Evolutionary conservation across 2,888 invertebrate genomes (phyloP).

Genomic region (Onthophagus sagittarius): DNA sequence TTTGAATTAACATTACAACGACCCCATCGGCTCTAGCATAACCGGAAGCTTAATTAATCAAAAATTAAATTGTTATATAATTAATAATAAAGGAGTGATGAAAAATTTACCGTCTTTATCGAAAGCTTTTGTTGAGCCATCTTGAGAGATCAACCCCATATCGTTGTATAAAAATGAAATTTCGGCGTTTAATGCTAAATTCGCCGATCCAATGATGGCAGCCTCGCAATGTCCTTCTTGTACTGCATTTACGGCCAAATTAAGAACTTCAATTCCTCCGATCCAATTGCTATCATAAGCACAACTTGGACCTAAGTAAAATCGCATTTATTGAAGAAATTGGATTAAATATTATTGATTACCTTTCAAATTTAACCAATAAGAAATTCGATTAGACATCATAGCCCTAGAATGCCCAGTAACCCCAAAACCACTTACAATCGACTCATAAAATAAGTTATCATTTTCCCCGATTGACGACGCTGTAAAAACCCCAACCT

Average conservation of each 20-base stretch:
- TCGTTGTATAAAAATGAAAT: constrained; percentile 60
- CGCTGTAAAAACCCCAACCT: constrained; percentile 48
- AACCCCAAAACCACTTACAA: constrained; percentile 59
- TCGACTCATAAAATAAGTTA: constrained; percentile 51
- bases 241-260: constrained; percentile 68
- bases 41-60: constrained; percentile 61
- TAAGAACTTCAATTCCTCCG: constrained; percentile 64
- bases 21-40: constrained; percentile 83
- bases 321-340: too few relatives aligned
- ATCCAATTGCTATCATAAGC: constrained; percentile 65
- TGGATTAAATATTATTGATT: background rate
- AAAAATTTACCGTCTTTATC: constrained; percentile 55
- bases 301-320: constrained; percentile 54
- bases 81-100: background rate
- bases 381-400: constrained; percentile 92
- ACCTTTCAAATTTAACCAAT: constrained; percentile 84
- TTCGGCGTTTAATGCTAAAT: constrained; percentile 63
- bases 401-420: constrained; percentile 84
- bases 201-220: constrained; percentile 87
- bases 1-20: constrained; percentile 70
- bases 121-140: constrained; percentile 62
- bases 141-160: constrained; percentile 58
- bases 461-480: constrained; percentile 51
- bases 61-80: background rate
- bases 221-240: constrained; percentile 82